phyloP scores from a whole-genome alignment of 2,113 vertebrate species.

The Nycticryphes semicollaris region DNA sequence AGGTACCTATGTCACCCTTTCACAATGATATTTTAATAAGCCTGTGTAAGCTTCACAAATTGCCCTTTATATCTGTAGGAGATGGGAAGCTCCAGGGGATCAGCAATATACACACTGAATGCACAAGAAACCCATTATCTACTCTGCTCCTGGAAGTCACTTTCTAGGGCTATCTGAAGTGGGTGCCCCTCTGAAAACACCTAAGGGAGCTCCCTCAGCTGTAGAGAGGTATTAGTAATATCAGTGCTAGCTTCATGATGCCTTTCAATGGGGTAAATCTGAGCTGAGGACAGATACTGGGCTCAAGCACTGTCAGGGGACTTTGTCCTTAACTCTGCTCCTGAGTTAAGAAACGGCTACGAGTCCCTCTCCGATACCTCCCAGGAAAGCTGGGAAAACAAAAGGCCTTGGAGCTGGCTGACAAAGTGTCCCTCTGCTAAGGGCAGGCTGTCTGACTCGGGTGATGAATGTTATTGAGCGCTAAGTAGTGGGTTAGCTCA shows the following conservation, averaged over 20 bases:
- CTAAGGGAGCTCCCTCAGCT: neutral
- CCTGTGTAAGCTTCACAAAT: conserved; percentile 28
- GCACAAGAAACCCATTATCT: neutral
- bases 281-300: neutral
- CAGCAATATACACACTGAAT: neutral
- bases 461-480: fast-evolving
- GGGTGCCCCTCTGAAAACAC: neutral
- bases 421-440: fast-evolving
- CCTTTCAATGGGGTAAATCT: neutral
- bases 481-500: neutral
- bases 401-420: neutral
- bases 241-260: fast-evolving
- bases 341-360: neutral
- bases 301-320: neutral
- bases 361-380: neutral
- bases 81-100: conserved; percentile 20
- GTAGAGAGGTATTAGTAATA: neutral
- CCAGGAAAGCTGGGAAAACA: neutral
- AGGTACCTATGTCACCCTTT: neutral
- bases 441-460: neutral
- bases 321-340: neutral
- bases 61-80: neutral
- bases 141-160: neutral
- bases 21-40: conserved; percentile 26
- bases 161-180: neutral